Percentiles rank a stretch among this genome's conserved stretches.
phyloP scores from a whole-genome alignment of 2,113 vertebrate genomes.

The Heterochromis multidens region DNA sequence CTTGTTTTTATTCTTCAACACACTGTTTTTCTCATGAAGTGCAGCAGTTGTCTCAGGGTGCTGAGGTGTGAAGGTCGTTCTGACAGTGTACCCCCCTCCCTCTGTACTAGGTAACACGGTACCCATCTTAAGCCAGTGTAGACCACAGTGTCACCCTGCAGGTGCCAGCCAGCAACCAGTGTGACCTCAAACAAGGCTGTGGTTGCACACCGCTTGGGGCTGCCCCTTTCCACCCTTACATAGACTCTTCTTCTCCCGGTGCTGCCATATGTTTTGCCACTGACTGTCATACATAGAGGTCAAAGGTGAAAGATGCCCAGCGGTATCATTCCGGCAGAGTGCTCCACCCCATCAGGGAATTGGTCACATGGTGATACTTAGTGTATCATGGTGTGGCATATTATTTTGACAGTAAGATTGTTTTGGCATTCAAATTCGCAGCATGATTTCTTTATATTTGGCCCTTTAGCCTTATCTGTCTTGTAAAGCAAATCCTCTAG shows the following conservation, averaged over 20 bases:
- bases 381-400: constrained; percentile 6
- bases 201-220: background rate
- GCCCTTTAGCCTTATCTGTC: background rate
- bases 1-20: background rate
- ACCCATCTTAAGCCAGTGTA: background rate
- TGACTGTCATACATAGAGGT: constrained; percentile 32
- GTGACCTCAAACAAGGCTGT: constrained; percentile 26
- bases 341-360: constrained; percentile 53
- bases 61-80: constrained; percentile 66
- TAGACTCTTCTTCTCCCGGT: background rate
- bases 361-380: constrained; percentile 20
- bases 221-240: constrained; percentile 11
- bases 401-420: constrained; percentile 19
- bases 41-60: constrained; percentile 1
- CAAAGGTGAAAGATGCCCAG: constrained; percentile 60
- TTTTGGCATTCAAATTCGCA: constrained; percentile 15
- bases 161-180: constrained; percentile 19
- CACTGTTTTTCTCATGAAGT: background rate
- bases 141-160: constrained; percentile 14
- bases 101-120: background rate
- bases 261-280: constrained; percentile 32
- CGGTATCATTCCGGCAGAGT: constrained; percentile 29
- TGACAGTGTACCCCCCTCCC: constrained; percentile 13
- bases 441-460: background rate
- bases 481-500: background rate